Conservation (phyloP, 1,140 invertebrate genomes). For the Sitodiplosis mosellana region DNA sequence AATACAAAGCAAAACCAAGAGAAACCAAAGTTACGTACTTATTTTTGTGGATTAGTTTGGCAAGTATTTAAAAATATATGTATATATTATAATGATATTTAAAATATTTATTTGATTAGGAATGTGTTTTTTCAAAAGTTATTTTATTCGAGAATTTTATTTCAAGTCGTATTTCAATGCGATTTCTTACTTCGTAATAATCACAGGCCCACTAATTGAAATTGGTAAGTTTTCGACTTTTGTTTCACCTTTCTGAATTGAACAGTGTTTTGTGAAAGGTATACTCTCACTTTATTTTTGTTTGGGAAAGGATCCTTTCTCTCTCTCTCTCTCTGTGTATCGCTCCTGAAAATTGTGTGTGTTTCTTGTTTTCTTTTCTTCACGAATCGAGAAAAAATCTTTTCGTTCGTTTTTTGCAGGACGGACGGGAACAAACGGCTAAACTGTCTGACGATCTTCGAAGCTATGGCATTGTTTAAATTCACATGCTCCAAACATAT, state of each 20-base stretch:
- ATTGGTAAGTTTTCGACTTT: too few species aligned
- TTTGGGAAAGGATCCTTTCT: not conserved
- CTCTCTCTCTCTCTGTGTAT: not conserved
- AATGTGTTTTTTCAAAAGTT: too few species aligned
- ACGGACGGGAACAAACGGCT: constrained; percentile 16
- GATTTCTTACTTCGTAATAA: too few species aligned
- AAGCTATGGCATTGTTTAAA: constrained; percentile 16
- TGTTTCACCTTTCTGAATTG: not conserved
- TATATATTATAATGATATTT: too few species aligned
- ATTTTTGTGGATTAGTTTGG: too few species aligned
- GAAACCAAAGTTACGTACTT: not conserved
- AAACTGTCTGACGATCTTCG: constrained; percentile 25
- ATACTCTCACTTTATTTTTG: not conserved
- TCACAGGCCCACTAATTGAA: too few species aligned
- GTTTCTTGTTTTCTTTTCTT: not conserved
- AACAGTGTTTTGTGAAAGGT: not conserved
- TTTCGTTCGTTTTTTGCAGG: constrained; percentile 2
- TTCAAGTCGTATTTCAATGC: too few species aligned
- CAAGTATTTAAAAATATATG: too few species aligned
- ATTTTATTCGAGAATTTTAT: too few species aligned
- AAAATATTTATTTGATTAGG: too few species aligned
- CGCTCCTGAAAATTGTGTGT: not conserved
- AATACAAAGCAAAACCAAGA: not conserved
- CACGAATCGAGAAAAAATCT: not conserved
- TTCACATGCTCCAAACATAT: not conserved